These are phyloP conservation scores for Pristionchus fissidentatus DNA, from an alignment of 2,888 invertebrate species.

Conservation along the genomic window DNA sequence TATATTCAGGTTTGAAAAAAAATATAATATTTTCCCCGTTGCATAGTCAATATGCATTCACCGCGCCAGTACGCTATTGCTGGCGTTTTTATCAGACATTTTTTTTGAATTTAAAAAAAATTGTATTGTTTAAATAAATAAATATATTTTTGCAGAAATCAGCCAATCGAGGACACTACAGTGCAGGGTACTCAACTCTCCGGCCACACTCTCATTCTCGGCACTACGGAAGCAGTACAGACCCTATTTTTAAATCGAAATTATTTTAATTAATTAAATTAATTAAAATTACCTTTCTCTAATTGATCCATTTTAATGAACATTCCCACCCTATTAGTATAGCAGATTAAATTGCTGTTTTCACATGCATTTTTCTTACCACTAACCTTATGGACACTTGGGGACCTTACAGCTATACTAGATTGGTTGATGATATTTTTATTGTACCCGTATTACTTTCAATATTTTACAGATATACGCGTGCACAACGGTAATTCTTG, in stretches of 20 bases:
- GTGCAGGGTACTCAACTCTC: slow-evolving; percentile 56
- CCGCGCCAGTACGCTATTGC: too few relatives aligned
- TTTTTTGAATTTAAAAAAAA: too few relatives aligned
- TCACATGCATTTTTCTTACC: too few relatives aligned
- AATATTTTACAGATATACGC: slow-evolving; percentile 65
- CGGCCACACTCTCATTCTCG: slow-evolving; percentile 63
- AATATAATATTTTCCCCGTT: too few relatives aligned
- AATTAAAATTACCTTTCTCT: background rate
- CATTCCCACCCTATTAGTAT: too few relatives aligned
- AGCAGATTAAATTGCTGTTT: too few relatives aligned
- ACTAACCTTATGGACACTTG: too few relatives aligned
- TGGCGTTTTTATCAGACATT: too few relatives aligned
- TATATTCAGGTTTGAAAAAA: slow-evolving; percentile 55
- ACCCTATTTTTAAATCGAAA: background rate
- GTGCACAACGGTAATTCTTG: slow-evolving; percentile 64
- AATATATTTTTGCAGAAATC: background rate
- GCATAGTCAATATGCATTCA: too few relatives aligned
- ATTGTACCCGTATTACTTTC: slow-evolving; percentile 10
- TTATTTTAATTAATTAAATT: background rate
- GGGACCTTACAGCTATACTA: too few relatives aligned
- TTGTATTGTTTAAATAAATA: too few relatives aligned
- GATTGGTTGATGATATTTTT: background rate
- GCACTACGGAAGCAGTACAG: slow-evolving; percentile 50
- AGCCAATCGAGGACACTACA: slow-evolving; percentile 52
- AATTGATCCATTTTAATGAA: background rate